Conservation (phyloP, 1,140 invertebrate species). For the Drosophila funebris region DNA sequence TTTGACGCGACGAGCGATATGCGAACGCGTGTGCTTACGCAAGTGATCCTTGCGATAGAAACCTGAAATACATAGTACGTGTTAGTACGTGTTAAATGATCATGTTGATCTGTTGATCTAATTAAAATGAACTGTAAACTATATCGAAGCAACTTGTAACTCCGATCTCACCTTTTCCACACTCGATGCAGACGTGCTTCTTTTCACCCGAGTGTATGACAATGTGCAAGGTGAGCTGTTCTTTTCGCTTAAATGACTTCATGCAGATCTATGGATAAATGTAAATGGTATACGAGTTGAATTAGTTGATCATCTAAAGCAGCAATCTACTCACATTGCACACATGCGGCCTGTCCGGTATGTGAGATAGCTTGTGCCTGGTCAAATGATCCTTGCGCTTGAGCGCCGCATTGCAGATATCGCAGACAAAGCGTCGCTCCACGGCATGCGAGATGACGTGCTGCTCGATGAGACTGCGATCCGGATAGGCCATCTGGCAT, state of each 20-base stretch:
- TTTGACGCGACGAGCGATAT: constrained; percentile 83
- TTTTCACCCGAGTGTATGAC: constrained; percentile 95
- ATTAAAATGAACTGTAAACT: no score
- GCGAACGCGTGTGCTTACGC: constrained; percentile 87
- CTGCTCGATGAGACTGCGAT: constrained; percentile 91
- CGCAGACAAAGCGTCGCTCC: constrained; percentile 91
- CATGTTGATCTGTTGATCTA: no score
- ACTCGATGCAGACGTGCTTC: constrained; percentile 93
- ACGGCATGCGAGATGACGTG: constrained; percentile 93
- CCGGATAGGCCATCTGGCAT: constrained; percentile 94
- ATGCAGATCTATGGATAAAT: constrained; percentile 86
- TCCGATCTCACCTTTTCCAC: constrained; percentile 89
- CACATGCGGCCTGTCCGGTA: constrained; percentile 91
- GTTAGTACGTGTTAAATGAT: no score
- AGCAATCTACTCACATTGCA: constrained; percentile 86
- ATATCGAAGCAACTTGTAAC: neutral
- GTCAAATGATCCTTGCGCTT: constrained; percentile 93
- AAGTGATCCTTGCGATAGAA: constrained; percentile 91
- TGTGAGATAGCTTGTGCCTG: constrained; percentile 91
- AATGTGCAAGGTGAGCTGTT: constrained; percentile 92
- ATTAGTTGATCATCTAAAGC: neutral
- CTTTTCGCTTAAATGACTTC: constrained; percentile 93
- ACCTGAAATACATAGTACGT: constrained; percentile 79
- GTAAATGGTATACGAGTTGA: neutral
- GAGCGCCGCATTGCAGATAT: constrained; percentile 92